Evolutionary conservation across 1,140 invertebrate genomes (phyloP).

Genomic region (Dolichoris vasculosae): DNA sequence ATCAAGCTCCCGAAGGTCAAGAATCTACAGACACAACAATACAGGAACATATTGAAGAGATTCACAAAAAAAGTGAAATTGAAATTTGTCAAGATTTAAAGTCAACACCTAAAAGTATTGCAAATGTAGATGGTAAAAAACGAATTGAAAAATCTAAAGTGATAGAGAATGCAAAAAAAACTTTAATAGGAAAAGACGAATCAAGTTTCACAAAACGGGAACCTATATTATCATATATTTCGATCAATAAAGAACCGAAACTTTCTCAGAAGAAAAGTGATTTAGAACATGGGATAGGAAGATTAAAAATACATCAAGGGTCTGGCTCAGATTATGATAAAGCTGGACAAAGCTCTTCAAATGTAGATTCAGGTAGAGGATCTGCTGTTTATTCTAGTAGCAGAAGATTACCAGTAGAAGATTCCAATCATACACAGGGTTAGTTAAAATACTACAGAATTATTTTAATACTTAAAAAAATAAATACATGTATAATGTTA

Average conservation of each 20-base stretch:
- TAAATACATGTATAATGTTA: too few species aligned
- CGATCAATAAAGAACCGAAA: conserved; percentile 50
- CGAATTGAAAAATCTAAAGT: background rate
- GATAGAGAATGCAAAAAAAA: background rate
- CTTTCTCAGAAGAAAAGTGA: conserved; percentile 65
- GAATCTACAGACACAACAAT: conserved; percentile 57
- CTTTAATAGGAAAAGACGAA: background rate
- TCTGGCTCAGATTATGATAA: conserved; percentile 83
- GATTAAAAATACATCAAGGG: conserved; percentile 75
- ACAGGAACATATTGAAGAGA: conserved; percentile 67
- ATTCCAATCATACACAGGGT: conserved; percentile 42
- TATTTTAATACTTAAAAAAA: background rate
- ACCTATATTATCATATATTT: background rate
- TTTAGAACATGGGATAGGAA: conserved; percentile 67
- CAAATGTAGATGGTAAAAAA: background rate
- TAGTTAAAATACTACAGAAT: background rate
- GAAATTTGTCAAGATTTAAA: conserved; percentile 50
- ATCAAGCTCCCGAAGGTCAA: conserved; percentile 55
- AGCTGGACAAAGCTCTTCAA: conserved; percentile 80
- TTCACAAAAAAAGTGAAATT: conserved; percentile 64
- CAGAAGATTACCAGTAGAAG: conserved; percentile 73
- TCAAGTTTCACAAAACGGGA: background rate
- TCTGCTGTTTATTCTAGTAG: conserved; percentile 85
- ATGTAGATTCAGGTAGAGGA: conserved; percentile 84
- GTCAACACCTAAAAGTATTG: background rate